A percentile compares a stretch with the other conserved stretches of the same genome.
Evolutionary conservation across 2,113 vertebrate species (phyloP).

Genomic region (Mohoua ochrocephala): DNA sequence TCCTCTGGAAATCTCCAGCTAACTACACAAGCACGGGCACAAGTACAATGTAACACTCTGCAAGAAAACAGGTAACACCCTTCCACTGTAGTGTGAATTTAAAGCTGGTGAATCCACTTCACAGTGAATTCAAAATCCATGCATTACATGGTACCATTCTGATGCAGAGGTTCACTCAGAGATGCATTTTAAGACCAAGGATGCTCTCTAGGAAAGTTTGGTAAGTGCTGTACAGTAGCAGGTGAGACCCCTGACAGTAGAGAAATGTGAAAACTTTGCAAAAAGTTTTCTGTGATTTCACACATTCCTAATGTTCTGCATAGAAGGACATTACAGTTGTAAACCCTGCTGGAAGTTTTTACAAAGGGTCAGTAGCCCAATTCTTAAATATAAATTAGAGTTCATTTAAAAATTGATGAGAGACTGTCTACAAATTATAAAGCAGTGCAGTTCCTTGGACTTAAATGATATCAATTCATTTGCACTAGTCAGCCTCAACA

Average conservation of each 20-base stretch:
- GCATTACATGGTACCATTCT: neutral
- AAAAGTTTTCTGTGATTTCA: neutral
- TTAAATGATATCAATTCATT: neutral
- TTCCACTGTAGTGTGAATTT: neutral
- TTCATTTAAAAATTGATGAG: neutral
- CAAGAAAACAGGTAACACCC: neutral
- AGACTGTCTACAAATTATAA: neutral
- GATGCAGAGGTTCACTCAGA: neutral
- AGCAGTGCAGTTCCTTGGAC: neutral
- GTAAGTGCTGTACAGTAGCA: fast-evolving
- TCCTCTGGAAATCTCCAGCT: neutral
- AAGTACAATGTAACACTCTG: neutral
- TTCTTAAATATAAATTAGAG: neutral
- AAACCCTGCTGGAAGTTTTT: neutral
- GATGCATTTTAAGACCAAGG: neutral
- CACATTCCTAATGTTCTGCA: neutral
- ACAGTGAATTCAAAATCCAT: neutral
- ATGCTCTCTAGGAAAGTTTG: neutral
- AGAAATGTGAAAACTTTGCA: neutral
- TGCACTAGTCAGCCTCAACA: neutral
- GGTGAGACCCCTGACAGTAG: neutral
- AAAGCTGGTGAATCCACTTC: neutral
- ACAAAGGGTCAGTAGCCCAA: neutral
- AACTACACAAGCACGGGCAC: neutral
- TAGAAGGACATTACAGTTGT: neutral